phyloP scores from a whole-genome alignment of 2,797 vertebrate species.

The Callimico goeldii region DNA sequence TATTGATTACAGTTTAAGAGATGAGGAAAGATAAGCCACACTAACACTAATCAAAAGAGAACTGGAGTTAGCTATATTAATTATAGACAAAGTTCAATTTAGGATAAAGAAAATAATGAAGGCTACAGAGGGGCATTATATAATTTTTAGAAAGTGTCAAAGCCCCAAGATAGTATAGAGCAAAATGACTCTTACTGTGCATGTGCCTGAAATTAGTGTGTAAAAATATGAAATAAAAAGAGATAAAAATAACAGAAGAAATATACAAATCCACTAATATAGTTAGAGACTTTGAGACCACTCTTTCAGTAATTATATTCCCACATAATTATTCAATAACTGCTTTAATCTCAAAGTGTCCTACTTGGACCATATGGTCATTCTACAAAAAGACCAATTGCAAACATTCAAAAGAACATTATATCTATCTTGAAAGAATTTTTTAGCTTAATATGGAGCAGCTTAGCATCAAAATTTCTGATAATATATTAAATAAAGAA shows the following conservation, averaged over 20 bases:
- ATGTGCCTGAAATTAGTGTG: fast-evolving
- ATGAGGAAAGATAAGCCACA: background rate
- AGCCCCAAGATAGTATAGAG: too few species aligned
- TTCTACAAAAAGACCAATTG: background rate
- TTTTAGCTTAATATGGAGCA: background rate
- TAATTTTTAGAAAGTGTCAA: too few species aligned
- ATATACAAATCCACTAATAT: background rate
- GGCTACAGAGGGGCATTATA: background rate
- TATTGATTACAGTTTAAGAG: background rate
- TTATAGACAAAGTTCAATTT: background rate
- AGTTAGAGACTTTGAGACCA: background rate
- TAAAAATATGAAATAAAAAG: background rate
- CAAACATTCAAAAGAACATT: background rate
- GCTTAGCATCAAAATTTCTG: background rate
- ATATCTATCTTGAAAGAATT: background rate
- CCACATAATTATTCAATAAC: background rate
- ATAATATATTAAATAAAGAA: background rate
- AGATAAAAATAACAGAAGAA: background rate
- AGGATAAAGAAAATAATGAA: background rate
- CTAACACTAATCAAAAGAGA: background rate
- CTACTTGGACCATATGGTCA: background rate
- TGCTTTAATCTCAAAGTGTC: background rate
- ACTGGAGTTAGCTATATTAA: background rate
- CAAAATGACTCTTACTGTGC: too few species aligned
- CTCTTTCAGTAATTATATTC: background rate